Evolutionary conservation across 1,140 invertebrate species (phyloP), one percentile per base, ranked within the genome.

Genomic region (Drosophila simulans): DNA sequence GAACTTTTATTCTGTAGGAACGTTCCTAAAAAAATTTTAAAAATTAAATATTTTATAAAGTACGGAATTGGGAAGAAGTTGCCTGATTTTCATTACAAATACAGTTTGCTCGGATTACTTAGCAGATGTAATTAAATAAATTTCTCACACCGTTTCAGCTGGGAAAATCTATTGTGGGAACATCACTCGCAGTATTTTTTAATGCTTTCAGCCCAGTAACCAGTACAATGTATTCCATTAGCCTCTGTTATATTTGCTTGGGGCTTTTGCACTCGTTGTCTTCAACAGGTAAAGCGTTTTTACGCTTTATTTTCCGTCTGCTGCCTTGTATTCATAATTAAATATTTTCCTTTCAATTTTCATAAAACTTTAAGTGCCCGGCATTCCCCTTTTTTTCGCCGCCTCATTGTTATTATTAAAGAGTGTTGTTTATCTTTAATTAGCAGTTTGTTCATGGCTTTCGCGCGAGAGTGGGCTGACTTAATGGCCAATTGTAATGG

Each of bases 341-440:
- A 83, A 82, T 86, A 89, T 89, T 89, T 89, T 80, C 62, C 66
- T 83, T 86, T 68, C 60, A 78, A 74, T 78, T 75, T 64, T 53
- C 46, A 80, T 66, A 70, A 64, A 37, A 58, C 52, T 17, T 22
- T 22, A 27, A 35, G 22, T 42, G 45, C 25, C 20, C 43, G 37
- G 35, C 22, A 20, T 8, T 12, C 17, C n/a, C 17, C 35, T 25
- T 53, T 53, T 15, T 11, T 11, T 22, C 20, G 0, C 43, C 15
- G 25, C 31, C 31, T n/a, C 43, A 49, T 71, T 53, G 54, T 73
- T 46, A 66, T 68, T 66, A 76, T 86, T 79, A 68, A 89, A 89
- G 79, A 77, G 84, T 80, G 79, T 79, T 86, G 84, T 89, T 86
- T 86, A 42, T 69, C 70, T 89, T 86, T 86, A 86, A 86, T 86